Evolutionary conservation across 2,797 vertebrate genomes (phyloP), one percentile per base, ranked within the genome.

Genomic region (Gobio occitaniae): DNA sequence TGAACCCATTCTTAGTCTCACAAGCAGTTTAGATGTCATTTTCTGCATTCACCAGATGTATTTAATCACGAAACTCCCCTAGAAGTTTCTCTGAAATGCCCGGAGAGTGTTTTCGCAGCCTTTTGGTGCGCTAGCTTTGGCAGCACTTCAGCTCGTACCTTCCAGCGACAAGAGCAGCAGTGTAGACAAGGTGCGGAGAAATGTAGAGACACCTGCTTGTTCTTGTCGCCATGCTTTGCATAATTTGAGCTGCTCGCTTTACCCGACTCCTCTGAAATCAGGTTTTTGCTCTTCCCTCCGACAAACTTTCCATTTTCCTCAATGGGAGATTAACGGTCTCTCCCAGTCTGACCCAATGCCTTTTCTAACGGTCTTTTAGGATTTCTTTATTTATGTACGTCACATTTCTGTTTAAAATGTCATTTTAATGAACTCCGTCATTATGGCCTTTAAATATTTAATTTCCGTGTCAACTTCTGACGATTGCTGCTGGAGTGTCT

Each of bases 341-440:
- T 65, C 92, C 47, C 15, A 19, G 17, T 69, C 61, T 78, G 93
- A 90, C 90, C 90, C 91, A 90, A 92, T 91, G 90, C 92, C 90
- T 86, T 91, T 59, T 94, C 88, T 90, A 90, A 92, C 90, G 87
- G 92, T 87, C 91, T 90, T 91, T 92, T 88, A 92, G 93, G 92
- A 94, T 94, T 94, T 93, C 92, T 93, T 93, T 95, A 95, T 96
- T 95, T 95, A 95, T 95, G 94, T 92, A 93, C 93, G 91, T 91
- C 92, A 92, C 93, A 90, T 94, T 94, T 95, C 93, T 94, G 93
- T 94, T 94, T 94, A 21, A 93, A 94, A 93, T 94, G 92, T 93
- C 92, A 91, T 93, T 94, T 95, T 95, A 95, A 95, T 95, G 94
- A 95, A 95, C 93, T 92, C 91, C 86, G 89, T 95, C 94, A 95